Percentiles rank a stretch among this genome's conserved stretches.
phyloP scores from a whole-genome alignment of 2,797 vertebrate genomes.

The Hippopotamyrus pictus region DNA sequence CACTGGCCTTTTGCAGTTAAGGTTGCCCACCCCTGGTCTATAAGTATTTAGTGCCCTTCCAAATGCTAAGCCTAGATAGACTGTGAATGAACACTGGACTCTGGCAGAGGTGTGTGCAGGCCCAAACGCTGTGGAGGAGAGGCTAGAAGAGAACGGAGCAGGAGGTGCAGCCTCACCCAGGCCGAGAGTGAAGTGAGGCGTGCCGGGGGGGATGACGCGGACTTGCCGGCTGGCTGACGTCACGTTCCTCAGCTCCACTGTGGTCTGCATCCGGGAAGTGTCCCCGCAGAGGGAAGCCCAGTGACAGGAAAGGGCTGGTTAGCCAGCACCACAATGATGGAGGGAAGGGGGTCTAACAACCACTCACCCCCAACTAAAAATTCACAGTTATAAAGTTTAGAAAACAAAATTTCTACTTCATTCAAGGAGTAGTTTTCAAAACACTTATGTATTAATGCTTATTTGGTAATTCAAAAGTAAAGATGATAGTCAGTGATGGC shows the following conservation, averaged over 20 bases:
- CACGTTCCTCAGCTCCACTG: constrained; percentile 76
- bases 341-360: neutral
- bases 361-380: neutral
- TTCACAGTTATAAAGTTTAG: neutral
- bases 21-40: neutral
- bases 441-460: neutral
- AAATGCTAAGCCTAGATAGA: neutral
- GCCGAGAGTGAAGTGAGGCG: constrained; percentile 74
- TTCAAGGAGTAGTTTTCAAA: neutral
- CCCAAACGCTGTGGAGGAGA: neutral
- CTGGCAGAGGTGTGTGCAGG: neutral
- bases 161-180: constrained; percentile 66
- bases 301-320: neutral
- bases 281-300: neutral
- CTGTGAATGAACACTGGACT: neutral
- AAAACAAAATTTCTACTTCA: neutral
- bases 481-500: neutral
- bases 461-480: neutral
- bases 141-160: neutral
- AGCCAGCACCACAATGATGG: neutral
- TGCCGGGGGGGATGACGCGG: constrained; percentile 76
- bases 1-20: neutral
- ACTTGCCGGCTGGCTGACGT: constrained; percentile 73
- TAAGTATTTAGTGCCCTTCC: neutral
- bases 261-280: constrained; percentile 56